A percentile compares a stretch with the other conserved stretches of the same genome.
These are phyloP conservation scores for Micronycteris hirsuta DNA, from an alignment of 2,113 vertebrate genomes.

Conservation along the genomic window DNA sequence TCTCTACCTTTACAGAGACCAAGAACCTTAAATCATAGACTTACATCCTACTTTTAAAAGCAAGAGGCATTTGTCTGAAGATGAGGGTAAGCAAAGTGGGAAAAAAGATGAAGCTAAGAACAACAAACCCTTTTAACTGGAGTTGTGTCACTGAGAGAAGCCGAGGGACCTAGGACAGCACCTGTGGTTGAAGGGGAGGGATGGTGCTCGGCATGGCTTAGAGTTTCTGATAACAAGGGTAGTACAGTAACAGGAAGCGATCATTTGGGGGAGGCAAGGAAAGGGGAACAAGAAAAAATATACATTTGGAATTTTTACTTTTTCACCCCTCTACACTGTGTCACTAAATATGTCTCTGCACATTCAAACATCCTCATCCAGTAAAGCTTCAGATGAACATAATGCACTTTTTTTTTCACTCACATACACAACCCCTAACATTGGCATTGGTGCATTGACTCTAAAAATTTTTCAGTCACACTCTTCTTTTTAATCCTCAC, in stretches of 20 bases:
- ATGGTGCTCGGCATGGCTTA: slow-evolving; percentile 76
- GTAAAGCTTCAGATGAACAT: slow-evolving; percentile 76
- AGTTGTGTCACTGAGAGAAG: slow-evolving; percentile 52
- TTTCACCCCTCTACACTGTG: too few species aligned
- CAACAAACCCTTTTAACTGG: slow-evolving; percentile 59
- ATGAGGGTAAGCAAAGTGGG: slow-evolving; percentile 47
- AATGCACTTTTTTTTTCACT: slow-evolving; percentile 77
- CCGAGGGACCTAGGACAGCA: slow-evolving; percentile 34
- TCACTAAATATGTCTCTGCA: slow-evolving; percentile 84
- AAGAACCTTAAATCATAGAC: slow-evolving; percentile 37
- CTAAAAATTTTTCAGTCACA: slow-evolving; percentile 95
- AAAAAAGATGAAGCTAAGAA: slow-evolving; percentile 40
- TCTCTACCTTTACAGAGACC: slow-evolving; percentile 22
- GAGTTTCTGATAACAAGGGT: slow-evolving; percentile 81
- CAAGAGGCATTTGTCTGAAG: slow-evolving; percentile 67
- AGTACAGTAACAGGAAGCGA: slow-evolving; percentile 63
- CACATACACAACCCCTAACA: slow-evolving; percentile 81
- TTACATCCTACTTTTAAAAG: slow-evolving; percentile 57
- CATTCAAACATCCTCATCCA: slow-evolving; percentile 79
- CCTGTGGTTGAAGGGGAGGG: not conserved
- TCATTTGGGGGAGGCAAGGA: slow-evolving; percentile 64
- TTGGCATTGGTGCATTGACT: slow-evolving; percentile 91
- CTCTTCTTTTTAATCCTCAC: slow-evolving; percentile 63
- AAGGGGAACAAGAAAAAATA: slow-evolving; percentile 84
- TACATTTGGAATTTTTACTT: slow-evolving; percentile 83